Evolutionary conservation across 2,113 vertebrate genomes (phyloP).

Genomic region (Ictalurus furcatus): DNA sequence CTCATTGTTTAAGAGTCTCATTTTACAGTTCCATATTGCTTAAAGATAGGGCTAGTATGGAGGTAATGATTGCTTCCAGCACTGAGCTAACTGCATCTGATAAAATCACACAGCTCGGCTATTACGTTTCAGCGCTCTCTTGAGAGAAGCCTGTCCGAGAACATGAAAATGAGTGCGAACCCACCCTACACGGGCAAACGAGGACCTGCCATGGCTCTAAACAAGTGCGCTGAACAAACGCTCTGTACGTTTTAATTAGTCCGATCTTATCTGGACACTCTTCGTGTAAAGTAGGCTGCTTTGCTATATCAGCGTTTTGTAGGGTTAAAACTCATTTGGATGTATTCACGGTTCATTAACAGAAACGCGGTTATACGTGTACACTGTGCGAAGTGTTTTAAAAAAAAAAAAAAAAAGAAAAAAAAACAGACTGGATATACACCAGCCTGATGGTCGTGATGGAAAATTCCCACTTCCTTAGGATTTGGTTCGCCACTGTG

Average conservation of each 20-base stretch:
- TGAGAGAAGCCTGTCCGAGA: background rate
- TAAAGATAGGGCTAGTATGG: conserved; percentile 47
- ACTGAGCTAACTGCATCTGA: conserved; percentile 52
- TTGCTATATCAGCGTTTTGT: too few relatives aligned
- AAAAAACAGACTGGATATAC: background rate
- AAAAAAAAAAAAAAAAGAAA: too few relatives aligned
- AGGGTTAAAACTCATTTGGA: too few relatives aligned
- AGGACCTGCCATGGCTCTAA: conserved; percentile 11
- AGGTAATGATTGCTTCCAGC: conserved; percentile 58
- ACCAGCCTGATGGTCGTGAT: background rate
- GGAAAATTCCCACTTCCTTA: background rate
- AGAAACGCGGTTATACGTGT: background rate
- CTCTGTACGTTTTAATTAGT: background rate
- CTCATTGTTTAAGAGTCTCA: conserved; percentile 23
- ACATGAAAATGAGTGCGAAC: conserved; percentile 34
- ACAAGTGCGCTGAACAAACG: background rate
- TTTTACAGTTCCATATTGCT: conserved; percentile 50
- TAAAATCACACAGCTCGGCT: conserved; percentile 51
- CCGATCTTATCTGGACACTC: background rate
- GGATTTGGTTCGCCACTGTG: background rate
- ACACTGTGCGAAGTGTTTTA: background rate
- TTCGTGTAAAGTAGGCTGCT: background rate
- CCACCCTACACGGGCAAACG: conserved; percentile 9
- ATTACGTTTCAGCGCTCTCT: conserved; percentile 31
- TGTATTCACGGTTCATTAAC: background rate